phyloP scores from a whole-genome alignment of 1,140 invertebrate genomes.

The Diorhabda elongata region DNA sequence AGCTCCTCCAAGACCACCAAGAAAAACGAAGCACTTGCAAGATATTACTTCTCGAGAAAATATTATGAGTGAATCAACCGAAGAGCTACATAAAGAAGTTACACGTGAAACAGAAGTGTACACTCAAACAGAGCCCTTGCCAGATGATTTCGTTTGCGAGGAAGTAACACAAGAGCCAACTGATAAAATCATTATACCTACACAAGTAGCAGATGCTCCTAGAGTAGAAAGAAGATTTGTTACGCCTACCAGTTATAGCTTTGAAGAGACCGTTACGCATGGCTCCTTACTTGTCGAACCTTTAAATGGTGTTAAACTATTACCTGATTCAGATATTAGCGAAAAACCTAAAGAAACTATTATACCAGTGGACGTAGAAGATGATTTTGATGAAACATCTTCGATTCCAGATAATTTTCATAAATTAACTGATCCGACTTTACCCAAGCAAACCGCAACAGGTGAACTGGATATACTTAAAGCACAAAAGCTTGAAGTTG shows the following conservation, averaged over 20 bases:
- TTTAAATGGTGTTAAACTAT: conserved; percentile 30
- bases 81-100: conserved; percentile 35
- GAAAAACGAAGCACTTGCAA: conserved; percentile 49
- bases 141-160: conserved; percentile 70
- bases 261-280: conserved; percentile 44
- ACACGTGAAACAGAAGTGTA: conserved; percentile 67
- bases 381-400: conserved; percentile 37
- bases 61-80: conserved; percentile 19
- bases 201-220: conserved; percentile 1
- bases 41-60: conserved; percentile 40
- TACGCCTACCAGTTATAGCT: conserved; percentile 42
- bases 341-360: conserved; percentile 23
- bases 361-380: conserved; percentile 27
- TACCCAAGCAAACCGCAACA: conserved; percentile 11
- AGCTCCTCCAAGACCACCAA: conserved; percentile 73
- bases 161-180: conserved; percentile 49
- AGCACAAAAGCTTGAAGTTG: conserved; percentile 59
- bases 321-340: conserved; percentile 31
- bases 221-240: conserved; percentile 53
- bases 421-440: conserved; percentile 28
- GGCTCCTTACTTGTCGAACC: conserved; percentile 42
- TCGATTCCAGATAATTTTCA: conserved; percentile 42
- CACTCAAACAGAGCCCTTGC: conserved; percentile 76
- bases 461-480: conserved; percentile 46
- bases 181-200: conserved; percentile 35